phyloP scores from a whole-genome alignment of 2,888 invertebrate species.

The Pardosa pseudoannulata region DNA sequence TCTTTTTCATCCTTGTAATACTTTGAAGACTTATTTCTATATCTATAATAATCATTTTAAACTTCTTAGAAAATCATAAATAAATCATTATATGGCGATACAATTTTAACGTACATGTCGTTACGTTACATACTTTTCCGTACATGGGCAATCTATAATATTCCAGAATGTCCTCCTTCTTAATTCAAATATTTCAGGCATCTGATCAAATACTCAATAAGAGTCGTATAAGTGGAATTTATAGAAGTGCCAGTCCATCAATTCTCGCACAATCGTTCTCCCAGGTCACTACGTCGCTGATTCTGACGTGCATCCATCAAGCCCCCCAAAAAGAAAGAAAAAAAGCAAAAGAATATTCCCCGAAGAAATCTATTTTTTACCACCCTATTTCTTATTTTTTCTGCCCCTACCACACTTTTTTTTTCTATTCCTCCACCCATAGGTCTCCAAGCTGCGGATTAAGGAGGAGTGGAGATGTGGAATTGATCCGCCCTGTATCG shows the following conservation, averaged over 20 bases:
- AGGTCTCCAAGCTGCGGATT: not conserved
- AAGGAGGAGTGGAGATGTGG: not conserved
- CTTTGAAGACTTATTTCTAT: too few species aligned
- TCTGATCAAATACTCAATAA: not conserved
- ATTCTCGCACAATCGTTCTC: constrained; percentile 65
- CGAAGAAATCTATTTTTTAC: not conserved
- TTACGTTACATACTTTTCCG: too few species aligned
- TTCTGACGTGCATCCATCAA: constrained; percentile 63
- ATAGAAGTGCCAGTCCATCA: constrained; percentile 38
- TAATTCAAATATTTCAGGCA: not conserved
- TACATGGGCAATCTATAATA: not conserved
- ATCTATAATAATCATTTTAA: too few species aligned
- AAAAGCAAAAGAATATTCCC: constrained; percentile 26
- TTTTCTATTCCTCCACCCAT: not conserved
- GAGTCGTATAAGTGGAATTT: not conserved
- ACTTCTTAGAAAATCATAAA: too few species aligned
- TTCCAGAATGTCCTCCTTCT: not conserved
- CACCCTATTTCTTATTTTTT: not conserved
- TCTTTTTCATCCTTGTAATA: too few species aligned
- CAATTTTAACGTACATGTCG: too few species aligned
- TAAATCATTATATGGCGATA: too few species aligned
- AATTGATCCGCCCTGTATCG: not conserved
- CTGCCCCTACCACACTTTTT: not conserved
- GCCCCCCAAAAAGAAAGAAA: constrained; percentile 10
- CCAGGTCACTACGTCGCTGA: constrained; percentile 63